Base-by-base conservation (phyloP, 2,888 invertebrate species). In the Stegophylla sp. region DNA sequence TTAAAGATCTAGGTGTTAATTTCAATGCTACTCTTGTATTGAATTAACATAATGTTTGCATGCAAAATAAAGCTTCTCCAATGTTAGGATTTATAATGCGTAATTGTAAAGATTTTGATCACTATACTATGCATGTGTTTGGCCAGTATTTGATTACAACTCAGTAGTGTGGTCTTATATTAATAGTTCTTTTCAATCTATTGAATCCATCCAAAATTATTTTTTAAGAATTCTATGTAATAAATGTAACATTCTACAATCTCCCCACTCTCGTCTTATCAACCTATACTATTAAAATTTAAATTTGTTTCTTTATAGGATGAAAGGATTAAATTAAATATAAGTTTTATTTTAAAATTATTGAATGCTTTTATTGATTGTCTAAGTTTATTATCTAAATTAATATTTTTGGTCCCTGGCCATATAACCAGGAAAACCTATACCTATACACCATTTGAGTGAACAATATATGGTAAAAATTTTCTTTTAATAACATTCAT, bases 1-100 rank as follows among this genome's bases (percentile, higher is more conserved):
- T 53, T 20, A 53, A 53, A 53, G 53, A 53, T 53, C 20, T 53
- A 53, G 53, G 53, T n/a, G 53, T 53, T 53, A 53, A 53, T 53
- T 53, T 53, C 20, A 20, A 53, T 15, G 9, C 53, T 15, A 53
- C 53, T 53, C 53, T 53, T 15, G 5, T 15, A 10, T 53, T 53
- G 5, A 15, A 53, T 15, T 4, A 53, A 53, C 53, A 53, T 53
- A 10, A 53, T 53, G 53, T 15, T 53, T 53, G 15, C 20, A 53
- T 53, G 53, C 53, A 53, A 53, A 53, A 53, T 53, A 53, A 15
- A 20, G 53, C 9, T 53, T 53, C 53, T 15, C 15, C 53, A 53
- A 10, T 53, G 53, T 53, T 53, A 53, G 53, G 53, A 53, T 53
- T 53, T 53, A n/a, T 53, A 53, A 53, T 53, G 53, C 53, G 15